Percentiles rank a stretch among this genome's conserved stretches.
phyloP scores from a whole-genome alignment of 2,888 invertebrate genomes.

The Panzeria rudis region DNA sequence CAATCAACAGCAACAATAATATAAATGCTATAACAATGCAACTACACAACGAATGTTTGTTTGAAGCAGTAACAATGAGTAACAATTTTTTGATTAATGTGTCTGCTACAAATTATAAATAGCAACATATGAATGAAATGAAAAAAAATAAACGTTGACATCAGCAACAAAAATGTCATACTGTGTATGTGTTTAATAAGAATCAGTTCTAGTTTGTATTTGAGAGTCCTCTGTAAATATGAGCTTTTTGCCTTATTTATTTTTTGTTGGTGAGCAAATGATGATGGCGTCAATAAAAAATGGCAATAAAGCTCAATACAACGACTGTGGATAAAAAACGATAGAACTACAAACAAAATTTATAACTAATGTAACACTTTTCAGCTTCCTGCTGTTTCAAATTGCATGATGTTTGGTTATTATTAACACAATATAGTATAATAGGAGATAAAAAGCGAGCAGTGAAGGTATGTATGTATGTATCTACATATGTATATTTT shows the following conservation, averaged over 20 bases:
- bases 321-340: conserved; percentile 10
- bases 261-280: conserved; percentile 35
- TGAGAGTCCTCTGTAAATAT: background rate
- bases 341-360: conserved; percentile 14
- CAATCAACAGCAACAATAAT: conserved; percentile 63
- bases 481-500: no score
- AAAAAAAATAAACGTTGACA: conserved; percentile 11
- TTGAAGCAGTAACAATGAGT: conserved; percentile 73
- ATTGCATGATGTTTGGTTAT: conserved; percentile 53
- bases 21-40: conserved; percentile 44
- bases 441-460: background rate
- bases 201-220: conserved; percentile 39
- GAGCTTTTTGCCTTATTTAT: background rate
- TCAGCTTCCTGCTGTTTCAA: conserved; percentile 66
- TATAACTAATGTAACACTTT: conserved; percentile 67
- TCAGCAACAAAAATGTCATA: conserved; percentile 38
- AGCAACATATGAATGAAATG: conserved; percentile 75
- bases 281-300: conserved; percentile 64
- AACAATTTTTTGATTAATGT: conserved; percentile 83
- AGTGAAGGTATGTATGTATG: no score
- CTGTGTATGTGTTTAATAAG: conserved; percentile 49
- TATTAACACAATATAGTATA: conserved; percentile 15
- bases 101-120: conserved; percentile 82
- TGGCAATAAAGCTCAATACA: conserved; percentile 59
- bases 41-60: conserved; percentile 24